Conservation (phyloP, 30 jellyfish, hydroid and myxozoan species). For the Turritopsis rubra region DNA sequence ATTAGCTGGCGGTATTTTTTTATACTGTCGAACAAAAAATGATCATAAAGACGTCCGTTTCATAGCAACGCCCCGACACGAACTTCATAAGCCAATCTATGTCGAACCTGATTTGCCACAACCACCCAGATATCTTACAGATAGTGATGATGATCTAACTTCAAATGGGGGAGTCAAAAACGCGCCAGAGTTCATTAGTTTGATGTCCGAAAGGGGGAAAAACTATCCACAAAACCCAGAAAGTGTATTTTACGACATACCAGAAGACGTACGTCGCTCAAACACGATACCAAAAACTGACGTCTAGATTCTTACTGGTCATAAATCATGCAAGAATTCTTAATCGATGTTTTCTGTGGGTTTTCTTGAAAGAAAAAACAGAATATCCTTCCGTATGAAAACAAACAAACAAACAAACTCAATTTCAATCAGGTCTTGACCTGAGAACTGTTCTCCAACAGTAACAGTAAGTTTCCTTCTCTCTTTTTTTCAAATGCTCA, state of each 20-base stretch:
- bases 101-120: conserved; percentile 3
- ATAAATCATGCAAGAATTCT: too few species aligned
- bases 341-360: too few species aligned
- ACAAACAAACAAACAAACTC: too few species aligned
- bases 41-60: conserved; percentile 5
- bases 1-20: not conserved
- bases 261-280: not conserved
- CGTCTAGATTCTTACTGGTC: not conserved
- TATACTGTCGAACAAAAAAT: conserved; percentile 23
- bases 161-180: conserved; percentile 10
- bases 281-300: conserved; percentile 8
- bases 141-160: conserved; percentile 14
- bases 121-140: conserved; percentile 19
- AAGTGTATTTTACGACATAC: conserved; percentile 9
- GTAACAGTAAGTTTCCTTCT: too few species aligned
- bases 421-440: too few species aligned
- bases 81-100: conserved; percentile 6
- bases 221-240: not conserved
- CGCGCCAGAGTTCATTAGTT: conserved; percentile 23
- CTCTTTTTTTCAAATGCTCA: too few species aligned
- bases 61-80: conserved; percentile 10
- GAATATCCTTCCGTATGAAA: too few species aligned
- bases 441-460: too few species aligned
- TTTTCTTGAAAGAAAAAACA: too few species aligned
- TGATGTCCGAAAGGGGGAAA: conserved; percentile 6